Evolutionary conservation across 2,113 vertebrate genomes (phyloP), one percentile per base, ranked within the genome.

Genomic region (Terrapene triunguis): DNA sequence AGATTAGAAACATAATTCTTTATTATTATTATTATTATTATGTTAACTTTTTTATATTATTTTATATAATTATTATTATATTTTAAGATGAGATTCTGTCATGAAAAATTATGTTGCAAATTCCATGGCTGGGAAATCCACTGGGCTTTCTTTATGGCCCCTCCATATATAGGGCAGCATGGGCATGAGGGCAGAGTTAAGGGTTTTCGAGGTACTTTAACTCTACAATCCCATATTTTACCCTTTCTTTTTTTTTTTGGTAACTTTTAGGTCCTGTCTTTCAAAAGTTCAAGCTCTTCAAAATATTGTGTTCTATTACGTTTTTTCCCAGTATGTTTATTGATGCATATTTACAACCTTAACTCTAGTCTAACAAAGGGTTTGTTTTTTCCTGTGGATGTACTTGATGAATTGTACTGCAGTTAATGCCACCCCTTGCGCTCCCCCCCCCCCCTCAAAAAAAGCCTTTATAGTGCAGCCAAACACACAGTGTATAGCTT

Each of bases 401-500:
- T 95, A 81, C 57, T 84, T 90, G 48, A 74, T 72, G 93, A 95
- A 81, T 92, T 85, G 95, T 96, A 82, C 91, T 96, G 96, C 92
- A 95, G 91, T 81, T 88, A 90, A 94, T 94, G 89, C 88, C 44
- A 54, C 82, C n/a, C 80, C 59, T 82, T 12, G 35, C 69, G 6
- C 22, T 42, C 62, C 89, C 25, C 38, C 57, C 93, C 85, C 94
- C 96, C 79, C 88, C 8, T 5, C 89, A 86, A 92, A 51, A 57
- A 62, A 65, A 88, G 89, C 94, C 80, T 13, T 48, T 91, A 76
- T 90, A 81, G 90, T 72, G 48, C 65, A 92, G 80, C n/a, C 91
- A 84, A 93, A 93, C 80, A 84, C 94, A 94, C 88, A 80, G 92
- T 92, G 89, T 96, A 78, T 91, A 88, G 96, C 95, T 90, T 96